phyloP scores from a whole-genome alignment of 2,113 vertebrate genomes.

The Psilopogon haemacephalus region DNA sequence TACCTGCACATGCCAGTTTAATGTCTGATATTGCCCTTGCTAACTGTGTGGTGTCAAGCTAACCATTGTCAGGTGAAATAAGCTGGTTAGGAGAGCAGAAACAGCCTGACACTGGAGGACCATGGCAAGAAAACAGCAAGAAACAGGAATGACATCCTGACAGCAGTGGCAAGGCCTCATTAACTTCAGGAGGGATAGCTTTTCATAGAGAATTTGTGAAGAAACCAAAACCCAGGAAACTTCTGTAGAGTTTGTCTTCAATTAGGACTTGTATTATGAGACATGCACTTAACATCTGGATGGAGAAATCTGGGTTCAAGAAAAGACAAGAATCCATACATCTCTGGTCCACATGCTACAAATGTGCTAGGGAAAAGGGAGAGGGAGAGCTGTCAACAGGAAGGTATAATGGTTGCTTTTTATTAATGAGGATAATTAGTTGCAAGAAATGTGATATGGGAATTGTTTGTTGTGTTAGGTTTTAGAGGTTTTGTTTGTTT shows the following conservation, averaged over 20 bases:
- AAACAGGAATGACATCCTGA: background rate
- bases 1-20: fast-evolving
- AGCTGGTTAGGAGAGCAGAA: background rate
- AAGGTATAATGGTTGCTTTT: background rate
- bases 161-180: background rate
- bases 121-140: background rate
- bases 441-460: conserved; percentile 19
- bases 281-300: background rate
- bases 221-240: background rate
- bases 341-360: conserved; percentile 19
- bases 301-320: background rate
- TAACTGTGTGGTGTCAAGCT: background rate
- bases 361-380: background rate
- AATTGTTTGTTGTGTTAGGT: background rate
- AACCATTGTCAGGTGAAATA: background rate
- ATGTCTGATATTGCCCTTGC: background rate
- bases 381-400: conserved; percentile 5
- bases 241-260: background rate
- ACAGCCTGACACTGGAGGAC: background rate
- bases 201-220: background rate
- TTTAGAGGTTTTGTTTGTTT: too few species aligned
- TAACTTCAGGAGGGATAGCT: background rate
- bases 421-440: conserved; percentile 33
- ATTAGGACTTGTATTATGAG: background rate
- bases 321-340: conserved; percentile 26